These are phyloP conservation scores for Girardinichthys multiradiatus DNA, from an alignment of 2,113 vertebrate genomes.

Conservation along the genomic window DNA sequence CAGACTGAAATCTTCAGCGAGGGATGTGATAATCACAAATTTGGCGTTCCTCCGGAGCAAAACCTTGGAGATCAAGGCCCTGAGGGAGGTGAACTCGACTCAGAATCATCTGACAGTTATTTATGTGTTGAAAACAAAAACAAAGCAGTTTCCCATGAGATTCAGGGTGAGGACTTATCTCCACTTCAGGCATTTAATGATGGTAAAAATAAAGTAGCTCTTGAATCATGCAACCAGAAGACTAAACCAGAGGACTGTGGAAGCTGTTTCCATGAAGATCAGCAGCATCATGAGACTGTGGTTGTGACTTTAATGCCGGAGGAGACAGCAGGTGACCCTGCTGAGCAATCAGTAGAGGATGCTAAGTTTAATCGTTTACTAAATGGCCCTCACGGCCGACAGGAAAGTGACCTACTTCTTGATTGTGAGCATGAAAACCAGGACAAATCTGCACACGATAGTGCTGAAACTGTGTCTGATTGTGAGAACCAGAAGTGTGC, in stretches of 20 bases:
- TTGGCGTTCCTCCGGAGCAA: background rate
- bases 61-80: background rate
- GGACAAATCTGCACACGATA: conserved; percentile 56
- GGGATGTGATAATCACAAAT: background rate
- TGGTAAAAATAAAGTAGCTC: conserved; percentile 15
- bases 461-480: conserved; percentile 49
- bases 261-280: conserved; percentile 21
- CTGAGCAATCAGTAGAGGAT: background rate
- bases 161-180: background rate
- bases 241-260: conserved; percentile 10
- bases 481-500: conserved; percentile 53
- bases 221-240: conserved; percentile 32
- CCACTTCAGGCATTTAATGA: conserved; percentile 8
- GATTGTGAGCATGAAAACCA: conserved; percentile 39
- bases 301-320: background rate
- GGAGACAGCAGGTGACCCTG: conserved; percentile 14
- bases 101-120: background rate
- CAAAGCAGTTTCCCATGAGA: background rate
- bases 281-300: conserved; percentile 35
- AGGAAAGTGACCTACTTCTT: background rate
- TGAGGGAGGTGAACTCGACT: background rate
- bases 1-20: background rate
- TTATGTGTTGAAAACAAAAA: conserved; percentile 7
- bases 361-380: conserved; percentile 12
- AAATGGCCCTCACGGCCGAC: background rate